Percentiles rank a stretch among this genome's conserved stretches.
phyloP scores from a whole-genome alignment of 2,797 vertebrate species.

The Carapus acus region DNA sequence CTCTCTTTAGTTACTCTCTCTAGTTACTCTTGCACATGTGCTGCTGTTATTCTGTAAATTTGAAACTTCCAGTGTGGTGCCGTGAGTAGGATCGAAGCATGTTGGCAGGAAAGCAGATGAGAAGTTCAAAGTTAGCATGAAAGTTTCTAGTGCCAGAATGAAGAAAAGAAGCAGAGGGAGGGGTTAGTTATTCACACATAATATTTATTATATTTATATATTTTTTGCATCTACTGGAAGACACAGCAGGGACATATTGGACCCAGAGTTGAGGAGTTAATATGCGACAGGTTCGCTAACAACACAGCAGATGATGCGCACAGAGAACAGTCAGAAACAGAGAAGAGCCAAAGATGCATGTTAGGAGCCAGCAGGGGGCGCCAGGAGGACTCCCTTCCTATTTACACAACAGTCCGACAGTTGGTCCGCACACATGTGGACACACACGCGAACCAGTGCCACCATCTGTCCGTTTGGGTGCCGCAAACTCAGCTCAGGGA shows the following conservation, averaged over 20 bases:
- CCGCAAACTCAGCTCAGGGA: slow-evolving; percentile 21
- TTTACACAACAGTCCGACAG: slow-evolving; percentile 67
- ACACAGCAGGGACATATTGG: slow-evolving; percentile 64
- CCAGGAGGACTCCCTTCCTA: slow-evolving; percentile 66
- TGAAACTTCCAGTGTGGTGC: no score
- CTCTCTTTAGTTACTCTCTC: no score
- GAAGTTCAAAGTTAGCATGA: neutral
- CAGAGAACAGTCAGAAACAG: slow-evolving; percentile 64
- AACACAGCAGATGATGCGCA: slow-evolving; percentile 62
- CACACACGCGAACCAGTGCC: slow-evolving; percentile 44
- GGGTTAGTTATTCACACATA: slow-evolving; percentile 67
- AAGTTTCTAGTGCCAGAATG: slow-evolving; percentile 13
- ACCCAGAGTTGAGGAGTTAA: slow-evolving; percentile 63
- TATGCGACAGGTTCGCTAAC: slow-evolving; percentile 68
- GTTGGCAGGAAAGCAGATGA: neutral
- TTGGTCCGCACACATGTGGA: slow-evolving; percentile 27
- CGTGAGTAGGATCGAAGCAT: no score
- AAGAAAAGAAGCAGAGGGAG: slow-evolving; percentile 54
- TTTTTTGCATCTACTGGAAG: slow-evolving; percentile 68
- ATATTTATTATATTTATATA: slow-evolving; percentile 67
- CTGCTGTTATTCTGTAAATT: no score
- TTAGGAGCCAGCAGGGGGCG: slow-evolving; percentile 72
- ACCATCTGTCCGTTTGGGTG: slow-evolving; percentile 14
- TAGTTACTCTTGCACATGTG: no score
- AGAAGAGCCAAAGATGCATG: slow-evolving; percentile 60